Conservation (phyloP, 2,797 vertebrate genomes). For the Fundulus diaphanus region DNA sequence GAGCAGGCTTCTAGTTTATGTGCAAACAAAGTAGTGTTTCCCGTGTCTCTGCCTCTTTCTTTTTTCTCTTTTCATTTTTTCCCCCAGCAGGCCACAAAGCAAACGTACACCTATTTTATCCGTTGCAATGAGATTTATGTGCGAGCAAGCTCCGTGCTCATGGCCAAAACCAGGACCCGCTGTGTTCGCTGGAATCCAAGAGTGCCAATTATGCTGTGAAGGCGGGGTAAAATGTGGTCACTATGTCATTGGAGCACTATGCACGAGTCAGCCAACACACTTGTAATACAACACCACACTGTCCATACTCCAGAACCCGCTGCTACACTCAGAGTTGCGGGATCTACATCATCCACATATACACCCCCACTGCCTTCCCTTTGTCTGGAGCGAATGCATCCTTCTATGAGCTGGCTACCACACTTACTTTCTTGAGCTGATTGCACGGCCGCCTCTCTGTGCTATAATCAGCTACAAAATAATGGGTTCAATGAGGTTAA, state of each 20-base stretch:
- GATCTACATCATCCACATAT: slow-evolving; percentile 35
- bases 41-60: slow-evolving; percentile 31
- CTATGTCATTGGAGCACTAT: slow-evolving; percentile 72
- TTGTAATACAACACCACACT: slow-evolving; percentile 67
- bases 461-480: slow-evolving; percentile 58
- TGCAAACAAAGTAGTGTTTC: slow-evolving; percentile 8
- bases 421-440: slow-evolving; percentile 44
- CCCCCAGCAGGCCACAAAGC: not conserved
- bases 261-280: slow-evolving; percentile 61
- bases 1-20: slow-evolving; percentile 38
- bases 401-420: slow-evolving; percentile 48
- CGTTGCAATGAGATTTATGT: slow-evolving; percentile 26
- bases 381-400: slow-evolving; percentile 50
- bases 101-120: slow-evolving; percentile 25
- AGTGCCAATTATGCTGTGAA: slow-evolving; percentile 58
- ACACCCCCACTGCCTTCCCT: slow-evolving; percentile 24
- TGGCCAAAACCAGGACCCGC: slow-evolving; percentile 34
- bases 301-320: slow-evolving; percentile 31
- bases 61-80: slow-evolving; percentile 19
- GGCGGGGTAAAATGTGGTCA: slow-evolving; percentile 65
- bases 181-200: slow-evolving; percentile 56
- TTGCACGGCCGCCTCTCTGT: slow-evolving; percentile 43
- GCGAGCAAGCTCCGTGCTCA: slow-evolving; percentile 22
- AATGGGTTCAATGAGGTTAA: slow-evolving; percentile 70
- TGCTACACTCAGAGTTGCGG: slow-evolving; percentile 34